These are phyloP conservation scores for Sternotherus odoratus DNA, from an alignment of 2,797 vertebrate genomes.

Conservation along the genomic window DNA sequence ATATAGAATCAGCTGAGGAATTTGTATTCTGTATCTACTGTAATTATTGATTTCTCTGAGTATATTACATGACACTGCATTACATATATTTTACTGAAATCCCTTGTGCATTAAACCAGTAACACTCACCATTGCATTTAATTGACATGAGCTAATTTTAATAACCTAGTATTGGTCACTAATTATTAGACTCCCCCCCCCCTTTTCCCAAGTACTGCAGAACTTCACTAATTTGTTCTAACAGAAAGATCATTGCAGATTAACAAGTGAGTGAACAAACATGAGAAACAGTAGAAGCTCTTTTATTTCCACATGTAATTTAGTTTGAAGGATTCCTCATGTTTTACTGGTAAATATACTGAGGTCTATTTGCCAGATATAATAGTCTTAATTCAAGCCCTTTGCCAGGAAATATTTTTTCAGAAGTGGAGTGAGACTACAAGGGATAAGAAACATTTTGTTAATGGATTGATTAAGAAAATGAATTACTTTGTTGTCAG, in stretches of 20 bases:
- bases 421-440: neutral
- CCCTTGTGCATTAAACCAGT: neutral
- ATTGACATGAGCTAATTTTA: neutral
- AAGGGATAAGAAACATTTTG: accelerated
- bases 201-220: neutral
- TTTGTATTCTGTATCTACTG: neutral
- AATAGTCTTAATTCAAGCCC: accelerated
- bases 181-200: neutral
- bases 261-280: neutral
- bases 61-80: neutral
- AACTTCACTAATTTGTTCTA: neutral
- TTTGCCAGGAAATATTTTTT: neutral
- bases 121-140: neutral
- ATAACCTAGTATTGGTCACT: neutral
- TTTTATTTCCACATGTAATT: neutral
- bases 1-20: neutral
- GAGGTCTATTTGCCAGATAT: neutral
- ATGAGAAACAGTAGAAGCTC: neutral
- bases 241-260: neutral
- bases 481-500: neutral
- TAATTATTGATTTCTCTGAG: neutral
- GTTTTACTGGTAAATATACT: neutral
- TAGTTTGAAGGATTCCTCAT: neutral
- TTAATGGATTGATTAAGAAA: neutral
- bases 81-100: neutral